Evolutionary conservation across 1,140 invertebrate genomes (phyloP), one percentile per base, ranked within the genome.

Genomic region (Elymnias hypermnestra): DNA sequence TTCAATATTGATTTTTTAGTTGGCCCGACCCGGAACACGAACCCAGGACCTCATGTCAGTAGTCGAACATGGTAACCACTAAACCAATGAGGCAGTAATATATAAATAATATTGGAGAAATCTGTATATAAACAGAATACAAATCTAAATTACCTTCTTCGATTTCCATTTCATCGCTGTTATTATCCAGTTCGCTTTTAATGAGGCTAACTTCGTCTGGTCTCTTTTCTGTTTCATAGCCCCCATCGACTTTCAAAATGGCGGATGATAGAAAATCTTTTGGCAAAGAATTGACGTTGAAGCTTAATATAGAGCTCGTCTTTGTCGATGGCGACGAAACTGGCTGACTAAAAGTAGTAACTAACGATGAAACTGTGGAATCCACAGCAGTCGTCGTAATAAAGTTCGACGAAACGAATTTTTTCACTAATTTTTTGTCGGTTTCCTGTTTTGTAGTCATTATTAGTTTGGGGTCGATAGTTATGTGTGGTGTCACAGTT

Each of bases 91-190:
- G n/a, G n/a, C n/a, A n/a, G n/a, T n/a, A n/a, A n/a, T n/a, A n/a
- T n/a, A n/a, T n/a, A n/a, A n/a, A n/a, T n/a, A n/a, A n/a, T n/a
- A n/a, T n/a, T n/a, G n/a, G n/a, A n/a, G n/a, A n/a, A n/a, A n/a
- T n/a, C n/a, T n/a, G n/a, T n/a, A n/a, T n/a, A n/a, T n/a, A n/a
- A n/a, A n/a, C n/a, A n/a, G n/a, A n/a, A n/a, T n/a, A n/a, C 10
- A 29, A 13, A n/a, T 14, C n/a, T n/a, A 7, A 29, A 10, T 33
- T 35, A 83, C 75, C 65, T 69, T 77, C 65, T 72, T 82, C 72
- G 51, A 77, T 74, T 45, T 82, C 65, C 69, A 75, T 72, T 3
- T 57, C 28, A 17, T 73, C 69, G 46, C 79, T 72, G 35, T 65
- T 64, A 23, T 59, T 57, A 8, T 63, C 58, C 38, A 59, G 35